A percentile compares a stretch with the other conserved stretches of the same genome.
Conservation (phyloP, 2,888 invertebrate genomes). For the Cheilosia vulpina region DNA sequence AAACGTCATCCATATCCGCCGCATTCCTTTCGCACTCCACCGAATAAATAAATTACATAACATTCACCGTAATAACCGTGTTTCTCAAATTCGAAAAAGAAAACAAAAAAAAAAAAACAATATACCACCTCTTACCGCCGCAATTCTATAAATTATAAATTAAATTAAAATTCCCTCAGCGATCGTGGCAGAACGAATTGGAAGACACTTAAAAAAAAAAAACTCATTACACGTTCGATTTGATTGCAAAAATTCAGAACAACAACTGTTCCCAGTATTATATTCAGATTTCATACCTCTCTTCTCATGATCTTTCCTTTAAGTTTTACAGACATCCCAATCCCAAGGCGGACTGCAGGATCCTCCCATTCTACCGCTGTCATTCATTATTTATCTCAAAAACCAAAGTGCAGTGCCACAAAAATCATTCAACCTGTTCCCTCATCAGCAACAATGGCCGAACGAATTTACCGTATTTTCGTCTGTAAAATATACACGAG, state of each 20-base stretch:
- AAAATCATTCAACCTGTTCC: slow-evolving; percentile 53
- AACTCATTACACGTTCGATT: slow-evolving; percentile 49
- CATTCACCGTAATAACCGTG: slow-evolving; percentile 28
- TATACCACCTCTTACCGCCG: slow-evolving; percentile 10
- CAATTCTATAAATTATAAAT: slow-evolving; percentile 59
- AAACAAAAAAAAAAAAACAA: not conserved
- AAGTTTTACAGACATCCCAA: slow-evolving; percentile 1
- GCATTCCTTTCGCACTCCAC: slow-evolving; percentile 31
- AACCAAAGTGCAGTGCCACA: not conserved
- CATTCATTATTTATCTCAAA: slow-evolving; percentile 45
- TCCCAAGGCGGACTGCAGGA: slow-evolving; percentile 5
- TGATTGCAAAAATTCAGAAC: slow-evolving; percentile 31
- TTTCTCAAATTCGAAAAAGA: not conserved
- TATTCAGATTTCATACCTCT: slow-evolving; percentile 31
- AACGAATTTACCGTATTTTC: slow-evolving; percentile 32
- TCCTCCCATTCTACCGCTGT: slow-evolving; percentile 32
- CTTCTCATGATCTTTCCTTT: not conserved
- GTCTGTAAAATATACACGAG: not conserved
- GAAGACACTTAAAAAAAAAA: slow-evolving; percentile 13
- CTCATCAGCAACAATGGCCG: slow-evolving; percentile 7
- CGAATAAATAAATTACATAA: slow-evolving; percentile 39
- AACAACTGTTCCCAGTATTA: slow-evolving; percentile 28
- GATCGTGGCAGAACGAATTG: slow-evolving; percentile 24
- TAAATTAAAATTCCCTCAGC: slow-evolving; percentile 63
- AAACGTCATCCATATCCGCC: not conserved